phyloP scores from a whole-genome alignment of 1,140 invertebrate genomes.

The Dendroctonus valens region DNA sequence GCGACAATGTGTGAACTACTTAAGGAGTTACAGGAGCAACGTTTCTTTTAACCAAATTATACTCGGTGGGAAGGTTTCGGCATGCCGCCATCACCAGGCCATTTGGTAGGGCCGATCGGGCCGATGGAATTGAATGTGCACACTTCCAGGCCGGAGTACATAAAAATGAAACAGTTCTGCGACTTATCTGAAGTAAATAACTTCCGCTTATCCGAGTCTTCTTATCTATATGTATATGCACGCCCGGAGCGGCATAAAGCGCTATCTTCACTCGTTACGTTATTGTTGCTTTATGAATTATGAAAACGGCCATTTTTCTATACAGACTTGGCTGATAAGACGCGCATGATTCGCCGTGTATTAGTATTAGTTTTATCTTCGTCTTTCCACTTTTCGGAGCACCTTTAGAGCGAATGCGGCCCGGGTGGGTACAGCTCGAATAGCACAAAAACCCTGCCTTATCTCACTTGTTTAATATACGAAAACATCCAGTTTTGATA shows the following conservation, averaged over 20 bases:
- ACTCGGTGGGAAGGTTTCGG: no score
- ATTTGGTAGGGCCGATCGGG: no score
- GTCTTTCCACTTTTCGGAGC: conserved; percentile 12
- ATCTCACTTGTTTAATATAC: conserved; percentile 14
- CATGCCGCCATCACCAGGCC: no score
- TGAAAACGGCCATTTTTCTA: conserved; percentile 41
- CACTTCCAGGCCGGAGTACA: background rate
- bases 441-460: conserved; percentile 3
- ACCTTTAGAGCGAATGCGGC: conserved; percentile 2
- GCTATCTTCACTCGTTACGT: conserved; percentile 33
- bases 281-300: conserved; percentile 41
- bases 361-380: conserved; percentile 14
- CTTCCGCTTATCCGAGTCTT: conserved; percentile 33
- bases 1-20: conserved; percentile 7
- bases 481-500: conserved; percentile 18
- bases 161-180: conserved; percentile 30
- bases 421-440: background rate
- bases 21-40: no score
- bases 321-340: conserved; percentile 8
- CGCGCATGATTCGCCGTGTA: conserved; percentile 9
- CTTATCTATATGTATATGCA: conserved; percentile 32
- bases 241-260: conserved; percentile 30
- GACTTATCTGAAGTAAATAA: conserved; percentile 25
- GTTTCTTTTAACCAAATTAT: no score
- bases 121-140: no score